Percentiles rank a stretch among this genome's conserved stretches.
These are phyloP conservation scores for Varanus komodoensis DNA, from an alignment of 2,113 vertebrate genomes.

Conservation along the genomic window DNA sequence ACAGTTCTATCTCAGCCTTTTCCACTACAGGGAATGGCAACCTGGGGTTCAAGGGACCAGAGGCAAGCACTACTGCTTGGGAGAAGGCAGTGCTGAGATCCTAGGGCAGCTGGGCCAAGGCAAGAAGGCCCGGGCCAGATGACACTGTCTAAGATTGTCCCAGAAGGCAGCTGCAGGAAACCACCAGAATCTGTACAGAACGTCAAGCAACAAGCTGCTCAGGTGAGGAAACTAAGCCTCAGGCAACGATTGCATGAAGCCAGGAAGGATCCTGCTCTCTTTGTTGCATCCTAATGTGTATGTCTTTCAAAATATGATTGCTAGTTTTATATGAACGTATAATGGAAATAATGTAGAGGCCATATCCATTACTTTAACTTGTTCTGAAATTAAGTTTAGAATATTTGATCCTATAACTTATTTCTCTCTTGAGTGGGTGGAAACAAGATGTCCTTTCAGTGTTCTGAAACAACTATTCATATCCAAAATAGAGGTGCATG, in stretches of 20 bases:
- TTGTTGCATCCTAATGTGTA: not conserved
- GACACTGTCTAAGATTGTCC: not conserved
- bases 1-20: no score
- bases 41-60: not conserved
- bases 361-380: not conserved
- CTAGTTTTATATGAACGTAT: not conserved
- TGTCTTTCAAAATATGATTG: not conserved
- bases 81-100: not conserved
- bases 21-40: no score
- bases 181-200: not conserved
- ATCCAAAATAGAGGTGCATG: not conserved
- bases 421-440: not conserved
- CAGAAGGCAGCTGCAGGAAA: not conserved
- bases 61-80: not conserved
- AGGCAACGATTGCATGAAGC: not conserved
- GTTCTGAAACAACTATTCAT: slow-evolving; percentile 2
- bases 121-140: no score
- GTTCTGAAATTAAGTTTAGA: not conserved
- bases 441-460: slow-evolving; percentile 2
- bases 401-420: not conserved
- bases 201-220: not conserved
- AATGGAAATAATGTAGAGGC: not conserved
- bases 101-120: not conserved
- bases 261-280: not conserved
- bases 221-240: not conserved